Evolutionary conservation across 2,888 invertebrate genomes (phyloP), one percentile per base, ranked within the genome.

Genomic region (Cephus sareptanus): DNA sequence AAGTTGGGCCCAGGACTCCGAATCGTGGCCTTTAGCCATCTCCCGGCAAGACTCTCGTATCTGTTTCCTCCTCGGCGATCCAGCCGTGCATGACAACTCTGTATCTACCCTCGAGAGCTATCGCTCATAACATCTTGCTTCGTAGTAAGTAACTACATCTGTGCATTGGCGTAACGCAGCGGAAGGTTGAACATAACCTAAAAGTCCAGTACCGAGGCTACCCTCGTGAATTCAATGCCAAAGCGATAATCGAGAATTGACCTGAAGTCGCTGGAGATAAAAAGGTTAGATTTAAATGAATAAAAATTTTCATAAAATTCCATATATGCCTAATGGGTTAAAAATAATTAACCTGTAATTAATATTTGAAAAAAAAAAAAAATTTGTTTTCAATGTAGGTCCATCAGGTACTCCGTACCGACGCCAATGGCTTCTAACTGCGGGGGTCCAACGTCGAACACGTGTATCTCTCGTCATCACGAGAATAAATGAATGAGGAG

Each of bases 81-180:
- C 78, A 77, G 76, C 77, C 82, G 80, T 82, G 79, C 82, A 80
- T 82, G 79, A 82, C 79, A 82, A 82, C 80, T 82, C 76, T 79
- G 79, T 80, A 82, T 79, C 77, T 75, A 79, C 79, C 79, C 78
- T 79, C 11, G 74, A 76, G 77, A 56, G 74, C 76, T 82, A 82
- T 82, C 82, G 79, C 76, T 79, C 79, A 75, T 82, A 79, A 78
- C 77, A 81, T 81, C 80, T 82, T 73, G 79, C 76, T 78, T 68
- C 78, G 76, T 76, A 76, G 76, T 75, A 73, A 78, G 76, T 70
- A 81, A 78, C 81, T 78, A 77, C 79, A 81, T 81, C 79, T 74
- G 73, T 76, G 74, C 71, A 71, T 12, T 71, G 71, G 71, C 71
- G 71, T 71, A 34, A 34, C 13, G 11, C 71, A 9, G 12, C 31